Conservation (phyloP, 1,140 invertebrate species). For the Penaeus japonicus region DNA sequence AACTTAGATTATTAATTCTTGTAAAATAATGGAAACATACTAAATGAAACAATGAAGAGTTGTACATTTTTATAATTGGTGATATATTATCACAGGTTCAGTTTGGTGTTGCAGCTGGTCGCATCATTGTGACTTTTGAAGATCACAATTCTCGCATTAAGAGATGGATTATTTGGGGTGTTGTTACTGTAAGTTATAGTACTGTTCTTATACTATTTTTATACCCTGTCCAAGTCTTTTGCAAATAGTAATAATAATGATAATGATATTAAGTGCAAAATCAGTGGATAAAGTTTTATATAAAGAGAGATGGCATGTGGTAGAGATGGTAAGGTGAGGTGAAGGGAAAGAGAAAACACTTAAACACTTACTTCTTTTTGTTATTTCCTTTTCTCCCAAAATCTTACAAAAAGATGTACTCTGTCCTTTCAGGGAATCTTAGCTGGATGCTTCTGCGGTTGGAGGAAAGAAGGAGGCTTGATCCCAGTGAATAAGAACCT, state of each 20-base stretch:
- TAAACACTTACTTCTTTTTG: neutral
- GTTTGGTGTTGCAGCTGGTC: slow-evolving; percentile 67
- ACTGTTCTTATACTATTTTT: neutral
- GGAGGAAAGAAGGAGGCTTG: slow-evolving; percentile 66
- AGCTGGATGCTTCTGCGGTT: slow-evolving; percentile 65
- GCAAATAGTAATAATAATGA: too few species aligned
- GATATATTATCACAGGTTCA: slow-evolving; percentile 67
- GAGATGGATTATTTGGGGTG: slow-evolving; percentile 66
- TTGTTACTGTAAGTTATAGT: slow-evolving; percentile 1
- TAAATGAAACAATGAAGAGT: neutral
- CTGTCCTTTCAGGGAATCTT: slow-evolving; percentile 60
- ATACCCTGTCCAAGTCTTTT: too few species aligned
- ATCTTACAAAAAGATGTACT: neutral
- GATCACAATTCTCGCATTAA: slow-evolving; percentile 52
- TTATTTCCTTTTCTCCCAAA: too few species aligned
- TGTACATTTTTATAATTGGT: neutral
- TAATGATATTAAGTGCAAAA: too few species aligned
- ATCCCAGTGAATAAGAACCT: slow-evolving; percentile 73
- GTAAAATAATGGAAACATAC: too few species aligned
- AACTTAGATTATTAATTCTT: too few species aligned
- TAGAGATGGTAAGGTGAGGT: too few species aligned
- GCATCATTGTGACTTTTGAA: slow-evolving; percentile 60
- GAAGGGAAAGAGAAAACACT: neutral
- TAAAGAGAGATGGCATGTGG: too few species aligned
- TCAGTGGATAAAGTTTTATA: too few species aligned